Evolutionary conservation across 2,113 vertebrate genomes (phyloP).

Genomic region (Rhodinocichla rosea): DNA sequence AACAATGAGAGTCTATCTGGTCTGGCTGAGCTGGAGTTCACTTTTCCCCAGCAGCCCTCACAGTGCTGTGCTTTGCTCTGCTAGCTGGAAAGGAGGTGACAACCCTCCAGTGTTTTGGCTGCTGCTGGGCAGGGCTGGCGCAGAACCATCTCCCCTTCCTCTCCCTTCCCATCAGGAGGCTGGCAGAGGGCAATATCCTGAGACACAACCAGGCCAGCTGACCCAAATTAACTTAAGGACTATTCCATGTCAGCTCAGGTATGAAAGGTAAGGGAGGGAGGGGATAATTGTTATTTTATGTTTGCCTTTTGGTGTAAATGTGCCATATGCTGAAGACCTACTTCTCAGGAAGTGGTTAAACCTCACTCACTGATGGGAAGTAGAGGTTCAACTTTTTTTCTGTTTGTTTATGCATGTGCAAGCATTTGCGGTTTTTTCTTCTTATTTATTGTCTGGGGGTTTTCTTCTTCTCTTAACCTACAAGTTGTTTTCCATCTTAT

Average conservation of each 20-base stretch:
- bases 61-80: not conserved
- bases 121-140: not conserved
- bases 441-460: fast-evolving
- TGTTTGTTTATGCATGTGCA: not conserved
- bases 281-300: not conserved
- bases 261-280: not conserved
- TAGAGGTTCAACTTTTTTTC: not conserved
- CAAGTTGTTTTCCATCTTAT: not conserved
- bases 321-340: not conserved
- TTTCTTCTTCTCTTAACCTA: not conserved
- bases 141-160: not conserved
- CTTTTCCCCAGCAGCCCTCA: not conserved
- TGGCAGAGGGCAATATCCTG: not conserved
- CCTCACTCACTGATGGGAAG: not conserved
- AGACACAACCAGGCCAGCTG: not conserved
- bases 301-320: not conserved
- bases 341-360: not conserved
- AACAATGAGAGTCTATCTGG: not conserved
- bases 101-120: not conserved
- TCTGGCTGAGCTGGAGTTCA: not conserved
- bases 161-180: not conserved
- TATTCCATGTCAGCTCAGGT: not conserved
- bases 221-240: not conserved
- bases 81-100: not conserved
- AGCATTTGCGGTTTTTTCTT: not conserved